Evolutionary conservation across 2,113 vertebrate species (phyloP).

Genomic region (Malurus elegans): DNA sequence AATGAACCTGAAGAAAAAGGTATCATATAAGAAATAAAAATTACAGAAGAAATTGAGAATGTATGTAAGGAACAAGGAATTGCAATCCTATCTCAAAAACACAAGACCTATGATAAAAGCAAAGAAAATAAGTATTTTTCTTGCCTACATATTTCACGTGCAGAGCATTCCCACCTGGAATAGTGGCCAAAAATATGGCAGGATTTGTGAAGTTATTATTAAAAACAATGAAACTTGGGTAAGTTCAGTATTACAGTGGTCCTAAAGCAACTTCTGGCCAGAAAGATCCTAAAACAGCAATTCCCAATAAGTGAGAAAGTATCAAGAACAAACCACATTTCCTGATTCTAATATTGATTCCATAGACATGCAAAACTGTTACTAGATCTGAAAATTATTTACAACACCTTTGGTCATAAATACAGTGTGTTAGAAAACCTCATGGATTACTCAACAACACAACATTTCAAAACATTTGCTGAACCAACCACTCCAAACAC

Average conservation of each 20-base stretch:
- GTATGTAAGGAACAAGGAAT: not conserved
- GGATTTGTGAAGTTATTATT: not conserved
- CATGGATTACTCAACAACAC: not conserved
- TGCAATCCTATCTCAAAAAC: not conserved
- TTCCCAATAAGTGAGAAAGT: not conserved
- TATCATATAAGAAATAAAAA: not conserved
- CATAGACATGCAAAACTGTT: not conserved
- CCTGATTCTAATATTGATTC: not conserved
- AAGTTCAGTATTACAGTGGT: not conserved
- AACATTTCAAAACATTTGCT: not conserved
- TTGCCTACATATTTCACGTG: not conserved
- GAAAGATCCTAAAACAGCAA: not conserved
- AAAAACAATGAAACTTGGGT: not conserved
- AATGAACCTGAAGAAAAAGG: not conserved
- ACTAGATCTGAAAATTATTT: not conserved
- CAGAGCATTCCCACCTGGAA: not conserved
- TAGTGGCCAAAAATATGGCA: not conserved
- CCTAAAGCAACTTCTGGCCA: not conserved
- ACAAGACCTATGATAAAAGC: not conserved
- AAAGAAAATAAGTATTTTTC: not conserved
- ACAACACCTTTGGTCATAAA: not conserved
- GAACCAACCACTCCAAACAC: not conserved
- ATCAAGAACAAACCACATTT: not conserved
- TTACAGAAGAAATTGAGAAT: not conserved
- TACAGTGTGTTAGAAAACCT: not conserved